Evolutionary conservation across 1,140 invertebrate species (phyloP).

Genomic region (Ganaspis sp.): DNA sequence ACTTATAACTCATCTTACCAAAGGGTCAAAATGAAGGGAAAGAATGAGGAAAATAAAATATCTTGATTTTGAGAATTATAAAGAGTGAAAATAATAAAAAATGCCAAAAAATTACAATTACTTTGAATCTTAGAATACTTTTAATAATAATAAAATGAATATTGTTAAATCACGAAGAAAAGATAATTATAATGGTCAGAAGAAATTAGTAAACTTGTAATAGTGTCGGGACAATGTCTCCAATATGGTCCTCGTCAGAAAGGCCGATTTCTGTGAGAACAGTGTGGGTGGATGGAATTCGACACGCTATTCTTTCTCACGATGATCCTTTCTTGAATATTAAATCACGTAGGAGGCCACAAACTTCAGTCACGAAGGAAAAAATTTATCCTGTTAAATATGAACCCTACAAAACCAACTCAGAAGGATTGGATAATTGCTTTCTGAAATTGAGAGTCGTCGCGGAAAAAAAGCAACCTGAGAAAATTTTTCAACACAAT

Average conservation of each 20-base stretch:
- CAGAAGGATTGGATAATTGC: constrained; percentile 62
- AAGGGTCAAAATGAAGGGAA: too few relatives aligned
- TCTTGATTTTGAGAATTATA: too few relatives aligned
- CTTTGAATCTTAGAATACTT: too few relatives aligned
- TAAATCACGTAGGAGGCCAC: constrained; percentile 44
- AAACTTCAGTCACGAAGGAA: constrained; percentile 47
- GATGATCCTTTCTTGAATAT: constrained; percentile 78
- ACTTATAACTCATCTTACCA: too few relatives aligned
- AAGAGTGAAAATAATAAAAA: too few relatives aligned
- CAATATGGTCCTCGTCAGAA: constrained; percentile 83
- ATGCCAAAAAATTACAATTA: too few relatives aligned
- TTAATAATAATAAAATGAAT: too few relatives aligned
- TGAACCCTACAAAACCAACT: constrained; percentile 45
- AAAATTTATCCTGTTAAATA: constrained; percentile 52
- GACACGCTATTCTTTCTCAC: constrained; percentile 82
- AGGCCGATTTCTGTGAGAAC: constrained; percentile 83
- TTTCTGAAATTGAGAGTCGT: constrained; percentile 68
- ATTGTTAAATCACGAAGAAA: too few relatives aligned
- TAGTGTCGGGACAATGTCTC: constrained; percentile 61
- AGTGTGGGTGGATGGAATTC: constrained; percentile 83
- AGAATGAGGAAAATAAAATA: too few relatives aligned
- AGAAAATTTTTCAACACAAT: constrained; percentile 29
- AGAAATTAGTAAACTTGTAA: background rate
- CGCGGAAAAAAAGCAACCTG: constrained; percentile 50
- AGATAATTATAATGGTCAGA: too few relatives aligned